Evolutionary conservation across 2,113 vertebrate genomes (phyloP).

Genomic region (Tragelaphus buxtoni): DNA sequence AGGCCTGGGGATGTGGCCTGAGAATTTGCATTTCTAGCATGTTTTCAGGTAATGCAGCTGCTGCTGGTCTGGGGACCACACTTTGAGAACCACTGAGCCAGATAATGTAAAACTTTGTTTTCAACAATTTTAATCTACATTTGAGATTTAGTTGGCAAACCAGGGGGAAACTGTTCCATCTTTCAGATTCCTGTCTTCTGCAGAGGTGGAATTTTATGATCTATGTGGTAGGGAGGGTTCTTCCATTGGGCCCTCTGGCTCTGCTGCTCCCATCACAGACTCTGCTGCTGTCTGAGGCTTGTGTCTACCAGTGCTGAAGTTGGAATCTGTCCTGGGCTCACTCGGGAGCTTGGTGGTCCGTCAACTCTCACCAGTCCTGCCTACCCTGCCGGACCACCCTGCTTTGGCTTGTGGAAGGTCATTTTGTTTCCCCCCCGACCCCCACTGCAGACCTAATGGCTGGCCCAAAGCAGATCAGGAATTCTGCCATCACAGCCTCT

Average conservation of each 20-base stretch:
- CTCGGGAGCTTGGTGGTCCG: background rate
- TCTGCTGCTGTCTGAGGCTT: background rate
- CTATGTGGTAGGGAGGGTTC: background rate
- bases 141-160: background rate
- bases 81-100: background rate
- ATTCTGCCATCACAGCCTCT: background rate
- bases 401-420: background rate
- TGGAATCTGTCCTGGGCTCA: background rate
- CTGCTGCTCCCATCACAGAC: accelerated
- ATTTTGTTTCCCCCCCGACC: background rate
- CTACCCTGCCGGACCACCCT: background rate
- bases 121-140: background rate
- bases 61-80: background rate
- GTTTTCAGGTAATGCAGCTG: background rate
- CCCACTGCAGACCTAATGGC: accelerated
- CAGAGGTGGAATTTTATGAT: background rate
- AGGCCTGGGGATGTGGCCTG: background rate
- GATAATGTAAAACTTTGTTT: background rate
- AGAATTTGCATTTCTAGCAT: background rate
- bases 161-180: background rate
- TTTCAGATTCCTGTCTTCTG: background rate
- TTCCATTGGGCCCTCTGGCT: background rate
- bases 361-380: background rate
- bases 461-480: accelerated
- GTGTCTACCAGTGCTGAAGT: background rate